Conservation (phyloP, 1,140 invertebrate species). For the Grapholita molesta region DNA sequence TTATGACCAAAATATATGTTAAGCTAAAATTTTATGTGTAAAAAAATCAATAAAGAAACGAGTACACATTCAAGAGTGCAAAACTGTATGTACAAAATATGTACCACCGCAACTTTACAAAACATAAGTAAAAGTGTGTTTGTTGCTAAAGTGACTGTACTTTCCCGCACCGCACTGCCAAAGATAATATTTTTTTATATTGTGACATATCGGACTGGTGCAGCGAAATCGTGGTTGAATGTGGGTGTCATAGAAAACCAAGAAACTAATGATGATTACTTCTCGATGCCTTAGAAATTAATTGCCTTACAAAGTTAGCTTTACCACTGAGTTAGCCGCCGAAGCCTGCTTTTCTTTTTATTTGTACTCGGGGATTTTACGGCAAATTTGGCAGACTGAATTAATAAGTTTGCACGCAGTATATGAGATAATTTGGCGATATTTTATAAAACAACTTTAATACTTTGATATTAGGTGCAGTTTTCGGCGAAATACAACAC, state of each 20-base stretch:
- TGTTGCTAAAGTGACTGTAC: slow-evolving; percentile 3
- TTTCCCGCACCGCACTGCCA: background rate
- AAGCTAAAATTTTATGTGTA: no score
- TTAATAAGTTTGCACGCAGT: background rate
- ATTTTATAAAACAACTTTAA: background rate
- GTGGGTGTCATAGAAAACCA: slow-evolving; percentile 29
- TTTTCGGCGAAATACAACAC: background rate
- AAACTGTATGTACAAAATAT: no score
- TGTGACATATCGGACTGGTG: slow-evolving; percentile 33
- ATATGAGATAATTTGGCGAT: background rate
- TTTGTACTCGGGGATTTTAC: background rate
- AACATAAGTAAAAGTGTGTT: background rate
- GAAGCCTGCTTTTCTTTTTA: background rate
- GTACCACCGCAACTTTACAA: no score
- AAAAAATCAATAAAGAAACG: no score
- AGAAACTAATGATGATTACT: slow-evolving; percentile 21
- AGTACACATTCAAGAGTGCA: no score
- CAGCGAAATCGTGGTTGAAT: slow-evolving; percentile 31
- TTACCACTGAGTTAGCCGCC: background rate
- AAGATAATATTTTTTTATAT: slow-evolving; percentile 27
- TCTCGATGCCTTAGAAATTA: background rate
- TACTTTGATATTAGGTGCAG: background rate
- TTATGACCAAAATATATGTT: no score
- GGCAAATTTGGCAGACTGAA: background rate
- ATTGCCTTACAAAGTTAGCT: background rate